phyloP scores from a whole-genome alignment of 2,797 vertebrate species.

The Aulostomus chinensis region DNA sequence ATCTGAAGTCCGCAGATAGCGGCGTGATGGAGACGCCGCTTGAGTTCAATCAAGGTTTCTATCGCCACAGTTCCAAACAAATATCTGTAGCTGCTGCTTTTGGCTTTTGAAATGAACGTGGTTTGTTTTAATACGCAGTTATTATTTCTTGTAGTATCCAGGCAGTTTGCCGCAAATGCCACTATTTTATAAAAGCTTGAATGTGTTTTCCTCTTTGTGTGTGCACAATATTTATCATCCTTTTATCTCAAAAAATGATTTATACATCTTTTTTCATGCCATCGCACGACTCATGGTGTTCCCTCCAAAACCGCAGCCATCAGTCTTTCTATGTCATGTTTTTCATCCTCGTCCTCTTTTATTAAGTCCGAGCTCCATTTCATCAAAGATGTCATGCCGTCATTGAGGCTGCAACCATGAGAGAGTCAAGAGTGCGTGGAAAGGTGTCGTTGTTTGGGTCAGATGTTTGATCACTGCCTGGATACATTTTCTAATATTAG shows the following conservation, averaged over 20 bases:
- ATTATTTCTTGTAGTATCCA: too few relatives aligned
- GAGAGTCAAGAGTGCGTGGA: conserved; percentile 19
- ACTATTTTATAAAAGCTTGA: too few relatives aligned
- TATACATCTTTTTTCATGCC: conserved; percentile 25
- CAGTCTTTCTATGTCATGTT: conserved; percentile 31
- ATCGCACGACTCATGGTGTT: conserved; percentile 48
- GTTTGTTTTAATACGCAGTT: too few relatives aligned
- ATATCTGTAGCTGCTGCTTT: not conserved
- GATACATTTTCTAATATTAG: conserved; percentile 89
- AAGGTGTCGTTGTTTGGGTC: conserved; percentile 62
- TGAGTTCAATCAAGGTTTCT: conserved; percentile 24
- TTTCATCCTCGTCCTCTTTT: conserved; percentile 18
- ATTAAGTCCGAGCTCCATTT: conserved; percentile 6
- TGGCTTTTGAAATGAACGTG: too few relatives aligned
- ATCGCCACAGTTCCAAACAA: not conserved
- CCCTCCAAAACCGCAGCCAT: conserved; percentile 43
- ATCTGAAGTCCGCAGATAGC: conserved; percentile 33
- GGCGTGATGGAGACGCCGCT: conserved; percentile 17
- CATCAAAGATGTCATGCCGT: conserved; percentile 1
- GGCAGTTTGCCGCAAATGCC: too few relatives aligned
- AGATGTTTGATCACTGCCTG: conserved; percentile 79
- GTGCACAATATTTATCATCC: conserved; percentile 3
- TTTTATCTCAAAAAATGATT: conserved; percentile 30
- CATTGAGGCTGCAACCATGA: conserved; percentile 4
- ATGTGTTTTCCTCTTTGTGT: not conserved